phyloP scores from a whole-genome alignment of 2,113 vertebrate species.

The Malurus melanocephalus region DNA sequence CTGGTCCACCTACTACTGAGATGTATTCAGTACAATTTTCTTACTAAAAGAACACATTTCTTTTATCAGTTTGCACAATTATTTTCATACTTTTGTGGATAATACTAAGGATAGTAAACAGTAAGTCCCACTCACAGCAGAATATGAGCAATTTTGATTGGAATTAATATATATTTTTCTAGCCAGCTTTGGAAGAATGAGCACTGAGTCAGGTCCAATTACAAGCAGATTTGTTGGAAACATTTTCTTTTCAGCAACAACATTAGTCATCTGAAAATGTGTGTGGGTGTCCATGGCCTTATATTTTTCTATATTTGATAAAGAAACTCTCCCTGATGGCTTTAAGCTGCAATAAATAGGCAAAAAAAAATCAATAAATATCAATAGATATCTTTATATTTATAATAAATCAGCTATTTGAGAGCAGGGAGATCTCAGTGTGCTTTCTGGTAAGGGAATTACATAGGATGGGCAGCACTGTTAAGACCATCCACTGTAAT shows the following conservation, averaged over 20 bases:
- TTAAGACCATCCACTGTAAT: background rate
- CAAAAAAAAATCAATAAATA: background rate
- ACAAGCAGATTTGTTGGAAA: conserved; percentile 5
- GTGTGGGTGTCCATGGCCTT: background rate
- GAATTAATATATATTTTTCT: background rate
- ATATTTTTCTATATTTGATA: background rate
- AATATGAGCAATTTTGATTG: background rate
- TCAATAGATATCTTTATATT: background rate
- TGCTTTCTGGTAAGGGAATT: background rate
- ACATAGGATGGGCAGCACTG: background rate
- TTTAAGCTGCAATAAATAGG: background rate
- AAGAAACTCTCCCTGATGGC: background rate
- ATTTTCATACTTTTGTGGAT: background rate
- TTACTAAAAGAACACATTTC: background rate
- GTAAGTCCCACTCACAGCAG: background rate
- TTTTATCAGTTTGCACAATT: background rate
- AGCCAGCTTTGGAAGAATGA: background rate
- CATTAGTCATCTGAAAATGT: background rate
- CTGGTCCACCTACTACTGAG: background rate
- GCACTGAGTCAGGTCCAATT: background rate
- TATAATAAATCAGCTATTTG: background rate
- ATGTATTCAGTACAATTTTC: background rate
- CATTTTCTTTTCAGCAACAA: background rate
- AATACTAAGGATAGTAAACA: background rate
- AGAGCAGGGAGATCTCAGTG: background rate